phyloP scores from a whole-genome alignment of 2,113 vertebrate genomes.

The Aythya baeri region DNA sequence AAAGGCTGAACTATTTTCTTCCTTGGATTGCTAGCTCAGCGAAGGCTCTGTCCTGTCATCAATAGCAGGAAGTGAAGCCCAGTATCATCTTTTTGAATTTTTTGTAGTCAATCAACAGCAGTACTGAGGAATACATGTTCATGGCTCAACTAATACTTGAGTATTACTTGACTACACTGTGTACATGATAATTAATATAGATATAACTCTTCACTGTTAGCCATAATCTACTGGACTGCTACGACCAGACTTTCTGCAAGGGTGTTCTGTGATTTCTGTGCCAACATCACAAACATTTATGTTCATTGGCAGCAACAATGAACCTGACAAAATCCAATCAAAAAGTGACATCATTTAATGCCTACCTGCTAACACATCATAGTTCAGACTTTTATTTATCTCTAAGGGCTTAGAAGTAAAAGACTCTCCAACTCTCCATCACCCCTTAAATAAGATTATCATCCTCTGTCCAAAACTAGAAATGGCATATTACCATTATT shows the following conservation, averaged over 20 bases:
- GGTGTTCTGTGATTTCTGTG: not conserved
- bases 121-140: not conserved
- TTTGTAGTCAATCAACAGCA: not conserved
- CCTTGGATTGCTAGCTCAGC: not conserved
- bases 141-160: not conserved
- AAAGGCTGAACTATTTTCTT: not conserved
- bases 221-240: not conserved
- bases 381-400: not conserved
- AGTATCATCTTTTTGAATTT: not conserved
- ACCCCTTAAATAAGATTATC: not conserved
- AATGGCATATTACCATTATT: not conserved
- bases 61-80: not conserved
- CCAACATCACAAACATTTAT: not conserved
- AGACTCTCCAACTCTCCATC: not conserved
- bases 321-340: not conserved
- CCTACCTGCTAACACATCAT: rapidly evolving
- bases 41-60: not conserved
- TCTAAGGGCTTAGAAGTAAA: not conserved
- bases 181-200: not conserved
- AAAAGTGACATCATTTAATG: not conserved
- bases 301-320: not conserved
- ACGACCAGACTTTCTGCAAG: not conserved
- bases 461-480: not conserved
- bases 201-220: not conserved
- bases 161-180: not conserved